Base-by-base conservation (phyloP, 2,797 vertebrate species). In the Tangara arthus region DNA sequence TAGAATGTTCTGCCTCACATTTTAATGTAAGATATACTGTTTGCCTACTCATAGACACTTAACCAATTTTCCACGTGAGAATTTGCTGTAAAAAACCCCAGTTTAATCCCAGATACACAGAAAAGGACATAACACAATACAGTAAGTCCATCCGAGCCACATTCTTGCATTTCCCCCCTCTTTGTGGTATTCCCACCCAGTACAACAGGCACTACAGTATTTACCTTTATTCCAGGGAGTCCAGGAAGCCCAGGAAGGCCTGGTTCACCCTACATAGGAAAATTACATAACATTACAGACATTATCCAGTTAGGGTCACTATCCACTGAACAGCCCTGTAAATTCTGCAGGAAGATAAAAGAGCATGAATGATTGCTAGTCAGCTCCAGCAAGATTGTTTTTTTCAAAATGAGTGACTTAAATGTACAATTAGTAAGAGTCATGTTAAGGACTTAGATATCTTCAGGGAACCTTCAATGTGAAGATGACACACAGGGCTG, bases 211-310 rank as follows among this genome's bases (percentile, higher is more conserved):
- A 88, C 83, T 89, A 59, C 57, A 50, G 39, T 97, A 98, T 98
- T 99, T 99, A 99, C 99, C 99, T 99, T 99, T 98, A 99, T 99
- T 97, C 99, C 99, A 97, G 99, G 99, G 96, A 99, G 99, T 99
- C 99, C 99, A 98, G 99, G 99, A 98, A 99, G 99, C 98, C 99
- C 99, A 98, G 99, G 99, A 97, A 99, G 99, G 98, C 99, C 99
- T 98, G 99, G 99, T 98, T 99, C 99, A 98, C 99, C 99, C 99
- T 99, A 99, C 95, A 98, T 75, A 98, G 98, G 98, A 99, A 99
- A 99, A 99, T 98, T 98, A 98, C 97, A 98, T 98, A 97, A 98
- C 81, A 98, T 99, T 99, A 99, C 97, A 99, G 98, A 93, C 47
- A 90, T 94, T 77, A 95, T 87, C 95, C 94, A 95, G 75, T 87